Percentiles rank a stretch among this genome's conserved stretches.
These are phyloP conservation scores for Thecophora atra DNA, from an alignment of 2,888 invertebrate genomes.

Conservation along the genomic window DNA sequence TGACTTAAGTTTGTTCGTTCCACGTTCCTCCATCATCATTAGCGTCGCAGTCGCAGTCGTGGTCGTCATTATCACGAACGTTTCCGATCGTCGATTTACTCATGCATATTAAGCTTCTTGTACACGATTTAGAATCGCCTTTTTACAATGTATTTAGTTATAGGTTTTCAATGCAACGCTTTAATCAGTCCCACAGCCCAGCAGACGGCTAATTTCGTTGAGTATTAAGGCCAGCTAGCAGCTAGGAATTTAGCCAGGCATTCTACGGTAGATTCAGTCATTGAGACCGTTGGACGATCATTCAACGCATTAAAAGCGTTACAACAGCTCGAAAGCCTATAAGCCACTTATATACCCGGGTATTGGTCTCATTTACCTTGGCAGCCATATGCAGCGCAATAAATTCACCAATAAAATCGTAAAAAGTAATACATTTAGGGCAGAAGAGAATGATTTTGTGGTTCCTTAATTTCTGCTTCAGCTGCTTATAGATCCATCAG, in stretches of 20 bases:
- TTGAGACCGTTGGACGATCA: neutral
- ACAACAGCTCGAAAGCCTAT: no score
- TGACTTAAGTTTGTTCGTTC: neutral
- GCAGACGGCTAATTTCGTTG: neutral
- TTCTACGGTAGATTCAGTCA: neutral
- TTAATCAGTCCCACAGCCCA: neutral
- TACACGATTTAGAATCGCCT: constrained; percentile 4
- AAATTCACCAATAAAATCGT: no score
- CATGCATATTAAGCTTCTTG: constrained; percentile 17
- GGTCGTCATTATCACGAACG: constrained; percentile 12
- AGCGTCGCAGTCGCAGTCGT: constrained; percentile 8
- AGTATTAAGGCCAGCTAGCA: neutral
- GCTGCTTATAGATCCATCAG: no score
- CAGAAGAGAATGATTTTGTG: no score
- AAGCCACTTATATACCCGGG: no score
- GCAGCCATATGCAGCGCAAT: no score
- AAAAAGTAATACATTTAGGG: no score
- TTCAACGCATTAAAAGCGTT: neutral
- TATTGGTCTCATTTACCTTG: no score
- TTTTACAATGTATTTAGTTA: neutral
- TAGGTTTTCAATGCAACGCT: neutral
- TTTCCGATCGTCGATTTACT: constrained; percentile 22
- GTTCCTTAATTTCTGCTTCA: no score
- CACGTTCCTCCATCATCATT: neutral
- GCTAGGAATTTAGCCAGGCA: no score